Percentiles rank a stretch among this genome's conserved stretches.
These are phyloP conservation scores for Argyresthia albistria DNA, from an alignment of 2,888 invertebrate species.

Conservation along the genomic window DNA sequence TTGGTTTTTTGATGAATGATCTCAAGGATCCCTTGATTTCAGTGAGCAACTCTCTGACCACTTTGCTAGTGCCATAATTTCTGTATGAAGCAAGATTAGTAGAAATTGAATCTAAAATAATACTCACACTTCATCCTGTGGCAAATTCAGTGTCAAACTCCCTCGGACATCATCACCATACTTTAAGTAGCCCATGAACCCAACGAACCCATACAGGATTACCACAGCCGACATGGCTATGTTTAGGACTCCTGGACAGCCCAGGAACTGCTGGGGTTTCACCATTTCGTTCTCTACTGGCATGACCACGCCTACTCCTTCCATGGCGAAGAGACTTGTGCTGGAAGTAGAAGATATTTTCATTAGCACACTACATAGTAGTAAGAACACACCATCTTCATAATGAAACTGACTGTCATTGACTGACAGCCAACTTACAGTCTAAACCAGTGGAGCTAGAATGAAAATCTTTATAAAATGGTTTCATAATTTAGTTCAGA, in stretches of 20 bases:
- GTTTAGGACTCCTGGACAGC: constrained; percentile 89
- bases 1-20: too few species aligned
- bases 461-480: neutral
- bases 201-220: constrained; percentile 83
- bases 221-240: constrained; percentile 89
- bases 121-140: constrained; percentile 77
- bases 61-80: too few species aligned
- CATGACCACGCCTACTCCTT: constrained; percentile 94
- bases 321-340: constrained; percentile 97
- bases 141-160: constrained; percentile 89
- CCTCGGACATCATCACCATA: constrained; percentile 81
- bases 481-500: too few species aligned
- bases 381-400: too few species aligned
- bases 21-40: too few species aligned
- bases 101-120: neutral
- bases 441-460: neutral
- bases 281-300: constrained; percentile 95
- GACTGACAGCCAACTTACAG: neutral
- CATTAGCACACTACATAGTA: too few species aligned
- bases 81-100: too few species aligned
- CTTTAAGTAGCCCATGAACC: constrained; percentile 91
- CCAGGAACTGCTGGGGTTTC: constrained; percentile 84
- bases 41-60: too few species aligned
- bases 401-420: neutral
- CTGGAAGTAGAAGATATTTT: constrained; percentile 42